phyloP scores from a whole-genome alignment of 2,797 vertebrate genomes.

The Cirrhinus mrigala region DNA sequence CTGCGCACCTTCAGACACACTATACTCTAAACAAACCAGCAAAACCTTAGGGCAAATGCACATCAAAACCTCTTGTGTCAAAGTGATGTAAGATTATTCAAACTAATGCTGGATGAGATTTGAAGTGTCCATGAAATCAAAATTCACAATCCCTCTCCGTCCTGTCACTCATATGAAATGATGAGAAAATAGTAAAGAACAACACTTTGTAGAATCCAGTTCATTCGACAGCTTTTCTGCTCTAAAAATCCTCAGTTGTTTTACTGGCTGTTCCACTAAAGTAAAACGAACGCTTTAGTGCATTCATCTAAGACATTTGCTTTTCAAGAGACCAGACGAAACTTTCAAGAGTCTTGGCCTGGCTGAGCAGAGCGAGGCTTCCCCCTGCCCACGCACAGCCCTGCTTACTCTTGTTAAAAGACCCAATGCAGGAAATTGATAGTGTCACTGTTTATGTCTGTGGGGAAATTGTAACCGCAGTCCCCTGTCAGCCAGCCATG shows the following conservation, averaged over 20 bases:
- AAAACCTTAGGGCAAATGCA: background rate
- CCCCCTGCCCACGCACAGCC: constrained; percentile 56
- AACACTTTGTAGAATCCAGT: background rate
- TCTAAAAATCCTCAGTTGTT: background rate
- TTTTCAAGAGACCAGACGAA: constrained; percentile 22
- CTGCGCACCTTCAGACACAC: no score
- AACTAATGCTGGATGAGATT: background rate
- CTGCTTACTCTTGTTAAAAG: constrained; percentile 60
- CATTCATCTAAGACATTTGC: constrained; percentile 11
- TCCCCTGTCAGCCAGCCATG: constrained; percentile 67
- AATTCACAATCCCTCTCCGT: background rate
- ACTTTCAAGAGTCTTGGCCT: constrained; percentile 34
- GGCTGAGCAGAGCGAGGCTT: constrained; percentile 50
- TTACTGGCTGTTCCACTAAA: constrained; percentile 2
- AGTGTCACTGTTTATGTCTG: constrained; percentile 80
- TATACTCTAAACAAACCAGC: background rate
- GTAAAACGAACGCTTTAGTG: background rate
- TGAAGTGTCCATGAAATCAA: background rate
- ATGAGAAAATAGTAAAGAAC: background rate
- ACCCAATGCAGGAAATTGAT: constrained; percentile 74
- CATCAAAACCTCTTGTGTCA: background rate
- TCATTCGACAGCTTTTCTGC: background rate
- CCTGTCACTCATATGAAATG: background rate
- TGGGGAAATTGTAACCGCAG: constrained; percentile 71
- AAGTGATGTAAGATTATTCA: background rate